phyloP scores from a whole-genome alignment of 2,888 invertebrate species.

The Tridacna crocea region DNA sequence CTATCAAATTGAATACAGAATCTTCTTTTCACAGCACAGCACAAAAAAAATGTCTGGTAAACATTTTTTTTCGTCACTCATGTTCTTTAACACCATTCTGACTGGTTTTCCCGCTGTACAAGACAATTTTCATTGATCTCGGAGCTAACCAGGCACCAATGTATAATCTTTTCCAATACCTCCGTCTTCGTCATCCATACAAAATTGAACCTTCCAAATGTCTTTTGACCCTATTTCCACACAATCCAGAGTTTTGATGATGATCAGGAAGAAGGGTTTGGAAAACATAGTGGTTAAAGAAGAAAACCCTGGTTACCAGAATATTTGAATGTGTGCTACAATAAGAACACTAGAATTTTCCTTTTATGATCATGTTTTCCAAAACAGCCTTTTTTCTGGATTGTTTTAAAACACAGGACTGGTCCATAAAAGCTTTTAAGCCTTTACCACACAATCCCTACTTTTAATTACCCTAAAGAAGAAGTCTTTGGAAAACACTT shows the following conservation, averaged over 20 bases:
- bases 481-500: too few relatives aligned
- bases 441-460: too few relatives aligned
- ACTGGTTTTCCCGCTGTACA: neutral
- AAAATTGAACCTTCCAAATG: too few relatives aligned
- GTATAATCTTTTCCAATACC: neutral
- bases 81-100: neutral
- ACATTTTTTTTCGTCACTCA: neutral
- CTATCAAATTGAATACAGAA: too few relatives aligned
- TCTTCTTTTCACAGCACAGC: neutral
- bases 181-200: neutral
- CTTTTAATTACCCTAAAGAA: too few relatives aligned
- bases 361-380: too few relatives aligned
- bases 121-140: neutral
- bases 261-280: neutral
- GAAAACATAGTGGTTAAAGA: neutral
- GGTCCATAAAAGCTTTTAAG: too few relatives aligned
- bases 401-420: too few relatives aligned
- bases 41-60: neutral
- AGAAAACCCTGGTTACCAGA: neutral
- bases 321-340: too few relatives aligned
- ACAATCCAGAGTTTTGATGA: neutral
- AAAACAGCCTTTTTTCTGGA: too few relatives aligned
- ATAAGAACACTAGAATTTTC: too few relatives aligned
- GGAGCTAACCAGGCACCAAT: neutral
- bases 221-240: neutral